Evolutionary conservation across 2,888 invertebrate genomes (phyloP), one percentile per base, ranked within the genome.

Genomic region (Psococerastis gibbosa): DNA sequence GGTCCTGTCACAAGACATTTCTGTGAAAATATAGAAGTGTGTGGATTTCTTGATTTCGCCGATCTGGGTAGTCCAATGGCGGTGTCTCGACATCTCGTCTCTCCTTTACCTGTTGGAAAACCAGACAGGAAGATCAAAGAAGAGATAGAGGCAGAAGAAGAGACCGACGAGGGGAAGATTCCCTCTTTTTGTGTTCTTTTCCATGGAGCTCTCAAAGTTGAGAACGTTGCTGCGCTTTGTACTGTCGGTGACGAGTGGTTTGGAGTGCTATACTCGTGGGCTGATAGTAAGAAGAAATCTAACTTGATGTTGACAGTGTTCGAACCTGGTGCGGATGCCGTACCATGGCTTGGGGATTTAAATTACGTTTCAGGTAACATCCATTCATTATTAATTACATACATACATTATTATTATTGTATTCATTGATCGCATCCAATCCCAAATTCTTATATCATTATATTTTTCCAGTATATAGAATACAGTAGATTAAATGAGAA

Each of bases 191-290:
- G 92, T 58, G 92, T 94, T 3, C 62, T 95, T 11, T 69, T 95
- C 2, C 94, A 95, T 57, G 94, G 91, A 2, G 88, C 89, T 32
- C 65, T 92, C 3, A 91, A 91, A 68, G 75, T 87, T 33, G 92
- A 92, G 64, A 80, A 82, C 52, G 83, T 91, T 80, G 80, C 88
- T 0, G 94, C 91, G 0, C 60, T 95, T 23, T 88, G 91, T 35
- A 68, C 77, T 44, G 65, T 94, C 1, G 81, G 78, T 46, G 69
- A 78, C 0, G 81, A 88, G 52, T 94, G 94, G 94, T 91, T 75
- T 66, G 94, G 94, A n/a, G 81, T 91, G 48, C 67, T 95, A 46
- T 82, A 88, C 54, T 88, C 92, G 0, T 91, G 87, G 79, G 87
- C 89, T 11, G 94, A 94, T 59, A 81, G 74, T 35, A 85, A 85